phyloP scores from a whole-genome alignment of 2,888 invertebrate genomes.

The Drosophila trichaetosa region DNA sequence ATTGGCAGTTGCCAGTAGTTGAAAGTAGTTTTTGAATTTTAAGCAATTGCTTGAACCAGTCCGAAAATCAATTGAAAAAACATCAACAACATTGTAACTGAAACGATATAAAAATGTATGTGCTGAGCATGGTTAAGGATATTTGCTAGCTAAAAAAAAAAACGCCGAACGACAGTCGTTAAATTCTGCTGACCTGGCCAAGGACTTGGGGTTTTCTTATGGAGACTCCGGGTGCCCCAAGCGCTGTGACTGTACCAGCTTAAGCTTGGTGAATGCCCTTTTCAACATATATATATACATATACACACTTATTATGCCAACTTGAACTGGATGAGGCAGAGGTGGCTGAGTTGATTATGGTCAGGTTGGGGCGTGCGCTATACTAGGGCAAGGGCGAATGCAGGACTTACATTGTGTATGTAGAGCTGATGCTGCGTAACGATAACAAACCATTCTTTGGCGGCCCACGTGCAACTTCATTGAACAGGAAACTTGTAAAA shows the following conservation, averaged over 20 bases:
- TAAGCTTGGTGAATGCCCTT: constrained; percentile 20
- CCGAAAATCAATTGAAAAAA: neutral
- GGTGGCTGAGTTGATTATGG: neutral
- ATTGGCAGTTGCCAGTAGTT: neutral
- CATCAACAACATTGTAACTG: neutral
- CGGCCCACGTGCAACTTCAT: constrained; percentile 70
- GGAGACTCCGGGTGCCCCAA: neutral
- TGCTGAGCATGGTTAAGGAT: neutral
- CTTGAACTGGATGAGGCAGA: constrained; percentile 4
- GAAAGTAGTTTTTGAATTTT: neutral
- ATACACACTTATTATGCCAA: constrained; percentile 19
- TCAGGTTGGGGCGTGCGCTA: constrained; percentile 1
- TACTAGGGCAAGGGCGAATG: constrained; percentile 8
- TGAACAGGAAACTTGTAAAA: constrained; percentile 78
- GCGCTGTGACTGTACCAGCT: constrained; percentile 2
- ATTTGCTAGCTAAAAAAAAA: neutral
- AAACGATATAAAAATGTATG: neutral
- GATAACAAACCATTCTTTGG: constrained; percentile 58
- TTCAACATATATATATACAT: constrained; percentile 26
- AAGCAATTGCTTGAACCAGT: neutral
- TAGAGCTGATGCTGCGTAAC: constrained; percentile 57
- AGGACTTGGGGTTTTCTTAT: constrained; percentile 4
- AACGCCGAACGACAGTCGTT: neutral
- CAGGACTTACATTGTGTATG: constrained; percentile 52
- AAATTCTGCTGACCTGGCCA: constrained; percentile 31